These are phyloP conservation scores for Sminthurides aquaticus DNA, from an alignment of 2,888 invertebrate genomes.

Conservation along the genomic window DNA sequence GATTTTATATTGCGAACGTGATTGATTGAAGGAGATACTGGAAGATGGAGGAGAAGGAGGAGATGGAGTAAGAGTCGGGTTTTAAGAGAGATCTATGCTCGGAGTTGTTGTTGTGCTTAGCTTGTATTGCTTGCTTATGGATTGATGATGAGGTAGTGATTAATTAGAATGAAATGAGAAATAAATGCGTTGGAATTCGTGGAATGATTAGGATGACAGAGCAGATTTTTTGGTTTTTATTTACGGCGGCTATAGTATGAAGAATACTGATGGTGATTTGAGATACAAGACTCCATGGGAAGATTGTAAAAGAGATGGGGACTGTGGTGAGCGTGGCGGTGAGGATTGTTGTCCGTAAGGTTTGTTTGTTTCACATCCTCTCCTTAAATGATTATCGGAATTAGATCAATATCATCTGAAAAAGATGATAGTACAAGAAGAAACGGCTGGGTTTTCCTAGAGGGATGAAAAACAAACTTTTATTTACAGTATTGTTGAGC, in stretches of 20 bases:
- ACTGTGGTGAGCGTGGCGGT: not conserved
- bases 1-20: too few relatives aligned
- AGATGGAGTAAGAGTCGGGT: not conserved
- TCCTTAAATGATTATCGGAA: not conserved
- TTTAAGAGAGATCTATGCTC: not conserved
- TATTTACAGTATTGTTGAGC: too few relatives aligned
- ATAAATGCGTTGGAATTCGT: conserved; percentile 1
- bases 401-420: not conserved
- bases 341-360: not conserved
- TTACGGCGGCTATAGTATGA: not conserved
- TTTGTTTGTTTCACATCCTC: not conserved
- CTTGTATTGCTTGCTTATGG: too few relatives aligned
- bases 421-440: too few relatives aligned
- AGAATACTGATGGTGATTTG: conserved; percentile 1
- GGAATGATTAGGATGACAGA: conserved; percentile 1
- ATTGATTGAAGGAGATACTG: too few relatives aligned
- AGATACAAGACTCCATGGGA: not conserved
- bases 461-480: too few relatives aligned
- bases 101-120: too few relatives aligned
- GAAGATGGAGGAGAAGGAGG: too few relatives aligned
- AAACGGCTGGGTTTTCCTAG: too few relatives aligned
- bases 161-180: conserved; percentile 9
- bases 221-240: not conserved
- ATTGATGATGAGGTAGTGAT: not conserved
- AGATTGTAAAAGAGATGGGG: not conserved